phyloP scores from a whole-genome alignment of 2,888 invertebrate species.

The Piscicola geometra region DNA sequence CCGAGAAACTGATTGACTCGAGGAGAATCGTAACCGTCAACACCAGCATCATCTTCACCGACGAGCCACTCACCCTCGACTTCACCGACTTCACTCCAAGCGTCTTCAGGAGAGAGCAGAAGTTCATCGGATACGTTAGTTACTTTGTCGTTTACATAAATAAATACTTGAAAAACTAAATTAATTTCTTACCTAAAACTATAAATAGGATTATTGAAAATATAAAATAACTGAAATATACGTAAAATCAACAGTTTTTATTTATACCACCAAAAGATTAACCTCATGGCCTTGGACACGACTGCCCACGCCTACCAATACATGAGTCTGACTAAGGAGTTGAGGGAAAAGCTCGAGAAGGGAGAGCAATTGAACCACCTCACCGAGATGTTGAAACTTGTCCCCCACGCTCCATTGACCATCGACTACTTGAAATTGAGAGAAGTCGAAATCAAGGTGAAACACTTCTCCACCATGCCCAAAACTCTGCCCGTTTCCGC shows the following conservation, averaged over 20 bases:
- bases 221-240: too few species aligned
- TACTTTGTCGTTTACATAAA: too few species aligned
- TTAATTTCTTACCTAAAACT: too few species aligned
- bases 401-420: neutral
- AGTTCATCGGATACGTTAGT: slow-evolving; percentile 6
- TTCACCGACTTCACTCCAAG: slow-evolving; percentile 9
- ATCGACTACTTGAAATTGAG: neutral
- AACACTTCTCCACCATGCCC: neutral
- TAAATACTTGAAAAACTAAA: too few species aligned
- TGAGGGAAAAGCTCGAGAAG: neutral
- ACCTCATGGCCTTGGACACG: neutral
- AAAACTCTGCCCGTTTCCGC: neutral
- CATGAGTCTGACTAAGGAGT: neutral
- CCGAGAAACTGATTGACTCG: neutral
- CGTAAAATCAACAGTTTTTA: too few species aligned
- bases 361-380: slow-evolving; percentile 7
- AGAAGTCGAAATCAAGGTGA: slow-evolving; percentile 8
- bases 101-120: slow-evolving; percentile 4
- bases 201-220: too few species aligned
- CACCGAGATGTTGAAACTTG: neutral
- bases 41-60: slow-evolving; percentile 6
- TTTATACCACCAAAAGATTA: too few species aligned
- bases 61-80: neutral
- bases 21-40: neutral
- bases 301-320: neutral